phyloP scores from a whole-genome alignment of 1,140 invertebrate genomes.

The Callitettix versicolor region DNA sequence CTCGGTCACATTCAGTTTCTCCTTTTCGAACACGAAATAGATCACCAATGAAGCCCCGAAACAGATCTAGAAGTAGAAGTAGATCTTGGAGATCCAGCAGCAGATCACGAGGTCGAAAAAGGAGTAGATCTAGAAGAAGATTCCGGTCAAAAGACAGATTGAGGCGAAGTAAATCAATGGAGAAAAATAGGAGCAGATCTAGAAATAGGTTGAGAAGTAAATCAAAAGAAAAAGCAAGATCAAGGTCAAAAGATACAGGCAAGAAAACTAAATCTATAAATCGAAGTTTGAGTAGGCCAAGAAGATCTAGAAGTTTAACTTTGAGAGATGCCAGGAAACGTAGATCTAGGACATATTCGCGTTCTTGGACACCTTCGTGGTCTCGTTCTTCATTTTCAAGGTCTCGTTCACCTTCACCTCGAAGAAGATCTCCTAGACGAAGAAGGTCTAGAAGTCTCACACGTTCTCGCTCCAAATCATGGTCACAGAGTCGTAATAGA shows the following conservation, averaged over 20 bases:
- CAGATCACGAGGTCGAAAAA: slow-evolving; percentile 20
- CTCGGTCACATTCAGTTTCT: slow-evolving; percentile 20
- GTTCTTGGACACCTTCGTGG: slow-evolving; percentile 31
- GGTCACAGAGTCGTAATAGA: not conserved
- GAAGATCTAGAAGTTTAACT: not conserved
- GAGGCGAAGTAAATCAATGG: slow-evolving; percentile 18
- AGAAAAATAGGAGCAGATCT: slow-evolving; percentile 22
- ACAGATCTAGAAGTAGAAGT: slow-evolving; percentile 20
- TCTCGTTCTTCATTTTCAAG: slow-evolving; percentile 32
- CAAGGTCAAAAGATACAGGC: slow-evolving; percentile 32
- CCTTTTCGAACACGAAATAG: slow-evolving; percentile 23
- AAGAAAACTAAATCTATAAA: slow-evolving; percentile 37
- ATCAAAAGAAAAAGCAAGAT: slow-evolving; percentile 17
- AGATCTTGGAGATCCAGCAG: slow-evolving; percentile 26
- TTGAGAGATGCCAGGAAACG: slow-evolving; percentile 23
- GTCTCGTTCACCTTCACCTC: not conserved
- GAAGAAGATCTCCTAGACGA: not conserved
- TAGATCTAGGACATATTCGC: slow-evolving; percentile 27
- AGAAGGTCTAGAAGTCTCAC: slow-evolving; percentile 6
- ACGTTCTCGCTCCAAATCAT: slow-evolving; percentile 7
- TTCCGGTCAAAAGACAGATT: slow-evolving; percentile 8
- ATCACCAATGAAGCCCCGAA: not conserved
- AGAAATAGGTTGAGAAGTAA: slow-evolving; percentile 22
- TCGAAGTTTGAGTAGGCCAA: slow-evolving; percentile 29
- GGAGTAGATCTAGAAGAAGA: slow-evolving; percentile 16